Evolutionary conservation across 2,113 vertebrate species (phyloP), one percentile per base, ranked within the genome.

Genomic region (Jacana jacana): DNA sequence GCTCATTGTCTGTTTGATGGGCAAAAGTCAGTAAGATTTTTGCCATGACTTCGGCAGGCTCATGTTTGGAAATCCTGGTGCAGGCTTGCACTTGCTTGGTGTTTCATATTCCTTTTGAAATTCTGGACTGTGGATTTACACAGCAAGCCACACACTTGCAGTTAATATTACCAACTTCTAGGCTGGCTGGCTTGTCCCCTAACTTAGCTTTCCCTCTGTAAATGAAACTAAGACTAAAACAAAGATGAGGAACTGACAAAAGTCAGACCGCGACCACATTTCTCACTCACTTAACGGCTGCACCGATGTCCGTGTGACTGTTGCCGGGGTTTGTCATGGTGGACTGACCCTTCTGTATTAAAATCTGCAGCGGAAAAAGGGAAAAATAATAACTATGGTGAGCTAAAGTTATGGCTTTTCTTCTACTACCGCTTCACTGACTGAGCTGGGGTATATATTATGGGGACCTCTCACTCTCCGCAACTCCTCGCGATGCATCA

Each of bases 401-500:
- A 68, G n/a, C 35, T 79, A 80, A 90, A 94, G 31, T 66, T 81
- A 42, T 10, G 12, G 11, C 17, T 86, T 83, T 82, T 66, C 23
- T 66, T 60, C 44, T 44, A 72, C n/a, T 0, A 3, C 4, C 0
- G 0, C 44, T 90, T 48, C 42, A 11, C 10, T 55, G 55, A 42
- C 40, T 57, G 61, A 86, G 19, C 11, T 40, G 27, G 14, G 39
- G 9, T 84, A 27, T 64, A 15, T 39, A 25, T 70, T 70, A n/a
- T 10, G 60, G n/a, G 18, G 17, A 5, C 24, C 2, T 57, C 17
- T 90, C 27, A 57, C 58, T 27, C 37, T 4, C 17, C 5, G 1
- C 81, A 35, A 22, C 23, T 91, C n/a, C 25, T 7, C 0, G 1
- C 39, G 27, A 64, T 15, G 6, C 28, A 35, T 22, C 0, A 0